Evolutionary conservation across 2,797 vertebrate genomes (phyloP).

Genomic region (Typhlichthys subterraneus): DNA sequence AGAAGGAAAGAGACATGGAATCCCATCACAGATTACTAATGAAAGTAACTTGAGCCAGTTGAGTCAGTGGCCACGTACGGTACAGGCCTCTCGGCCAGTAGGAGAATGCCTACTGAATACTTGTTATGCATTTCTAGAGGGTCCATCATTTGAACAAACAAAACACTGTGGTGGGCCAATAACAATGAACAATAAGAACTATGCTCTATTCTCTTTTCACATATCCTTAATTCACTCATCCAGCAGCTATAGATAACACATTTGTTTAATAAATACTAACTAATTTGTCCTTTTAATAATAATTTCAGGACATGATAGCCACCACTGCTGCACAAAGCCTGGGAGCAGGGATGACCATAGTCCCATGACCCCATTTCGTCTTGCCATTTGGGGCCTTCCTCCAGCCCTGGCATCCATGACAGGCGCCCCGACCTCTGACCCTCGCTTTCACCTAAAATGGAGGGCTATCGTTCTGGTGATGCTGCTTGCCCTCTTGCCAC

Average conservation of each 20-base stretch:
- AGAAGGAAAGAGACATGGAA: no score
- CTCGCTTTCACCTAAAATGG: constrained; percentile 91
- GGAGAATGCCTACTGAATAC: constrained; percentile 29
- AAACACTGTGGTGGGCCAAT: constrained; percentile 47
- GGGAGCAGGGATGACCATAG: constrained; percentile 33
- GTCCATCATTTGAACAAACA: constrained; percentile 13
- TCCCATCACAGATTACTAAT: no score
- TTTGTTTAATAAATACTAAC: neutral
- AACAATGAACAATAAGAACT: constrained; percentile 52
- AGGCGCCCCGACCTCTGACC: constrained; percentile 76
- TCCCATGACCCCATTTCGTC: constrained; percentile 78
- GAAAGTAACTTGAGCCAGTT: no score
- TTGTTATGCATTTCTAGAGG: constrained; percentile 25
- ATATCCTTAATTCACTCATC: neutral
- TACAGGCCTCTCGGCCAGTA: constrained; percentile 1
- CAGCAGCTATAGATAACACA: no score
- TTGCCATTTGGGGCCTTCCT: constrained; percentile 81
- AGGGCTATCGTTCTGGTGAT: constrained; percentile 80
- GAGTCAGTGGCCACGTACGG: no score
- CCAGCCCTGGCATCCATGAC: constrained; percentile 86
- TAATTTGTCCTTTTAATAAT: constrained; percentile 10
- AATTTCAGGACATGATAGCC: constrained; percentile 41
- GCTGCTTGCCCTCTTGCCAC: constrained; percentile 74
- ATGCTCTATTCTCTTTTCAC: constrained; percentile 19
- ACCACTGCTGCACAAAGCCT: constrained; percentile 65